These are phyloP conservation scores for Polypterus senegalus DNA, from an alignment of 2,113 vertebrate species.

Conservation along the genomic window DNA sequence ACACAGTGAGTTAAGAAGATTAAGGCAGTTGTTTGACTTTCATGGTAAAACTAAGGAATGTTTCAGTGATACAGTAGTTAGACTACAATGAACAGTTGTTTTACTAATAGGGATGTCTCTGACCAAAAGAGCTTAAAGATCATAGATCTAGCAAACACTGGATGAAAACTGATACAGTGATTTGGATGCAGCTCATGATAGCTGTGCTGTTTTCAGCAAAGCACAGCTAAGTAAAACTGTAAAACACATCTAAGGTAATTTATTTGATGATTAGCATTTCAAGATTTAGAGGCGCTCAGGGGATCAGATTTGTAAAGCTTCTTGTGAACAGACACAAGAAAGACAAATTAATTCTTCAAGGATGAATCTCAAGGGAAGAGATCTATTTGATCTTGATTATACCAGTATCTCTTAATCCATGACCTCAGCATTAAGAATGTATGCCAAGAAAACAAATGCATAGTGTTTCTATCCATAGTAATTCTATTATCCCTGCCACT, in stretches of 20 bases:
- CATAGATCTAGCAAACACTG: not conserved
- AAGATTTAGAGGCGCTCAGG: constrained; percentile 8
- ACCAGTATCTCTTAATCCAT: not conserved
- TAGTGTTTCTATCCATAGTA: too few species aligned
- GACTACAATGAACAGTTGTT: constrained; percentile 1
- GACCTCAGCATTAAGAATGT: not conserved
- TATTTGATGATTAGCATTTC: constrained; percentile 9
- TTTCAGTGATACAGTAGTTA: constrained; percentile 1
- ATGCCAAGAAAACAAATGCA: not conserved
- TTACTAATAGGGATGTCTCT: constrained; percentile 6
- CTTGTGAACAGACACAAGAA: not conserved
- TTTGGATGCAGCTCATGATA: constrained; percentile 3
- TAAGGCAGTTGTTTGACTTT: not conserved
- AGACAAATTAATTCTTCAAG: constrained; percentile 7
- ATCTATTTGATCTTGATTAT: constrained; percentile 4
- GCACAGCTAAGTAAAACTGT: constrained; percentile 3
- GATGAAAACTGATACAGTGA: not conserved
- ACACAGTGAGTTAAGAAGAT: too few species aligned
- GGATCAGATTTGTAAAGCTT: constrained; percentile 8
- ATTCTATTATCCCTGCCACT: not conserved
- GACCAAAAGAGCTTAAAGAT: constrained; percentile 1
- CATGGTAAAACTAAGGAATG: not conserved
- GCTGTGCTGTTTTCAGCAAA: constrained; percentile 1
- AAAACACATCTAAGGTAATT: constrained; percentile 5
- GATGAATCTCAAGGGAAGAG: not conserved